Percentiles rank a stretch among this genome's conserved stretches.
Evolutionary conservation across 1,140 invertebrate genomes (phyloP).

Genomic region (Pollicipes pollicipes): DNA sequence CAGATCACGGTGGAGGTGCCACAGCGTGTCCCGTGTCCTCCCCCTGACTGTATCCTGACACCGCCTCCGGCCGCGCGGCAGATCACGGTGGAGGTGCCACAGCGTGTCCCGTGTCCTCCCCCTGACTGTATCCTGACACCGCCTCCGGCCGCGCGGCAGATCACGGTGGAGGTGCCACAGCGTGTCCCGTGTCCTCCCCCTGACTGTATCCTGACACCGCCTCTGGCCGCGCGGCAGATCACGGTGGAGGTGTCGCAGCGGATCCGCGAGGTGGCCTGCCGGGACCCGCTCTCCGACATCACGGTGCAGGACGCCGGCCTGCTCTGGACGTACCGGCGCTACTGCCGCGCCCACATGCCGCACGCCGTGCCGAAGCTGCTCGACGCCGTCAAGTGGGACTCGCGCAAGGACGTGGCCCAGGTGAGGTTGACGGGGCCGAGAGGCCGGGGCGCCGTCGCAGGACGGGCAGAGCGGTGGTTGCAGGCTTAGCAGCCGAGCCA

Average conservation of each 20-base stretch:
- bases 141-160: no score
- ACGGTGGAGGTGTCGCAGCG: not conserved
- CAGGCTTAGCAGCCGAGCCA: no score
- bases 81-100: not conserved
- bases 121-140: no score
- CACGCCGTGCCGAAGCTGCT: constrained; percentile 36
- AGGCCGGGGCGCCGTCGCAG: not conserved
- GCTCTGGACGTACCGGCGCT: constrained; percentile 34
- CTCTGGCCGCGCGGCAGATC: no score
- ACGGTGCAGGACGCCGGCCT: constrained; percentile 40
- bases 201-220: no score
- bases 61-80: not conserved
- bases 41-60: not conserved
- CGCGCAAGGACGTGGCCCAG: constrained; percentile 34
- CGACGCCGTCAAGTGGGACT: constrained; percentile 37
- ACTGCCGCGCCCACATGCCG: constrained; percentile 28
- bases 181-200: no score
- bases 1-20: no score
- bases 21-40: not conserved
- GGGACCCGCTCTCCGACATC: constrained; percentile 37
- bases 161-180: no score
- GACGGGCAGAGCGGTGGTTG: no score
- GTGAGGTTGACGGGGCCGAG: constrained; percentile 18
- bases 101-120: no score
- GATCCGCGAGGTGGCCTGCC: constrained; percentile 26